Percentiles rank a stretch among this genome's conserved stretches.
These are phyloP conservation scores for Perccottus glenii DNA, from an alignment of 2,113 vertebrate species.

Conservation along the genomic window DNA sequence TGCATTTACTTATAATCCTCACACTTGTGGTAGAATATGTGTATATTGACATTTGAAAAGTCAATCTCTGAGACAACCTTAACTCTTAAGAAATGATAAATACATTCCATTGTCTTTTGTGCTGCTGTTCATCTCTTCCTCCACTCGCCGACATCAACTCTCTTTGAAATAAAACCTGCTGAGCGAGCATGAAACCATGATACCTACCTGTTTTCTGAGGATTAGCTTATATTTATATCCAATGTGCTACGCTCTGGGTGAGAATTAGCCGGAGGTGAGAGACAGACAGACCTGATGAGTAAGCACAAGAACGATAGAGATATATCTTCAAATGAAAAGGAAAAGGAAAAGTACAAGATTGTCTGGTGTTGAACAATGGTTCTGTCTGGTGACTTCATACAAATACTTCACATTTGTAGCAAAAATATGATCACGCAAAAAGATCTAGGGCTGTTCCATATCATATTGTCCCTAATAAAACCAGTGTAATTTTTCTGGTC, in stretches of 20 bases:
- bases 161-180: constrained; percentile 45
- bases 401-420: too few relatives aligned
- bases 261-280: constrained; percentile 70
- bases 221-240: constrained; percentile 46
- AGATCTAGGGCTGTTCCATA: too few relatives aligned
- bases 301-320: constrained; percentile 47
- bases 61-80: too few relatives aligned
- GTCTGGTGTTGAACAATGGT: too few relatives aligned
- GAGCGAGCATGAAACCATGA: constrained; percentile 39
- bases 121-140: not conserved
- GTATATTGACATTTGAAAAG: too few relatives aligned
- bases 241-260: constrained; percentile 24
- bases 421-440: too few relatives aligned
- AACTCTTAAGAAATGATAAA: too few relatives aligned
- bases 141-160: constrained; percentile 5
- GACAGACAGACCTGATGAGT: constrained; percentile 54
- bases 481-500: too few relatives aligned
- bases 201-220: constrained; percentile 29
- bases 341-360: constrained; percentile 8
- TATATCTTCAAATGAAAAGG: constrained; percentile 23
- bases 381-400: too few relatives aligned
- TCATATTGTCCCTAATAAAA: too few relatives aligned
- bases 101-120: not conserved
- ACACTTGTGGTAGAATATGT: too few relatives aligned
- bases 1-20: too few relatives aligned